A percentile compares a stretch with the other conserved stretches of the same genome.
Conservation (phyloP, 2,888 invertebrate genomes). For the Caenorhabditis japonica region DNA sequence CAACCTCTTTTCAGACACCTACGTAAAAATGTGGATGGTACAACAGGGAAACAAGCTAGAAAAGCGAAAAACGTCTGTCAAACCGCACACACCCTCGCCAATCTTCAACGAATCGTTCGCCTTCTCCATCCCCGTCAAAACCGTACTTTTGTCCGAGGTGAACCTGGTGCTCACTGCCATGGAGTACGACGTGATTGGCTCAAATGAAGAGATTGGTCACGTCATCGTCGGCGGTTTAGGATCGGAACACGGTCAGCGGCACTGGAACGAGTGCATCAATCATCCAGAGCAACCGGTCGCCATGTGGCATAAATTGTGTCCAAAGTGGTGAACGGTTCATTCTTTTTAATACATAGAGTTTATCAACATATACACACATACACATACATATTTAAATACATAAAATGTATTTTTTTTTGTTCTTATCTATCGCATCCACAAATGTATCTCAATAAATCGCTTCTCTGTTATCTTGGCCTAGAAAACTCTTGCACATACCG, state of each 20-base stretch:
- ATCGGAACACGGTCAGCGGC: slow-evolving; percentile 69
- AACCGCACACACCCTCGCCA: slow-evolving; percentile 68
- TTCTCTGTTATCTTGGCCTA: slow-evolving; percentile 26
- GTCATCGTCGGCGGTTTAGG: slow-evolving; percentile 73
- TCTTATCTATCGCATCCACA: background rate
- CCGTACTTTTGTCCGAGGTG: slow-evolving; percentile 67
- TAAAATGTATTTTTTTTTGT: background rate
- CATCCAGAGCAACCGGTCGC: slow-evolving; percentile 75
- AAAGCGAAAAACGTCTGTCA: slow-evolving; percentile 76
- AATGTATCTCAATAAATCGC: slow-evolving; percentile 5
- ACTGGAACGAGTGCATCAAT: slow-evolving; percentile 73
- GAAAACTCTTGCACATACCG: background rate
- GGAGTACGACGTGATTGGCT: slow-evolving; percentile 75
- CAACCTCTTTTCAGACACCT: slow-evolving; percentile 75
- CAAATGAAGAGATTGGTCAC: slow-evolving; percentile 76
- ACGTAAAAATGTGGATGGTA: slow-evolving; percentile 77
- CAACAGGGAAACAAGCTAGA: slow-evolving; percentile 76
- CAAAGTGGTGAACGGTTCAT: slow-evolving; percentile 71
- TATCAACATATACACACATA: background rate
- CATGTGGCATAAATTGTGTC: slow-evolving; percentile 74
- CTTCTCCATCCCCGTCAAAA: slow-evolving; percentile 72
- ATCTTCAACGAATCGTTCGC: slow-evolving; percentile 77
- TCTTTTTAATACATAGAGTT: background rate
- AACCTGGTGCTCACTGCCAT: slow-evolving; percentile 76
- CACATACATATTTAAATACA: too few relatives aligned